Percentiles rank a stretch among this genome's conserved stretches.
phyloP scores from a whole-genome alignment of 2,797 vertebrate genomes.

The Acrossocheilus fasciatus region DNA sequence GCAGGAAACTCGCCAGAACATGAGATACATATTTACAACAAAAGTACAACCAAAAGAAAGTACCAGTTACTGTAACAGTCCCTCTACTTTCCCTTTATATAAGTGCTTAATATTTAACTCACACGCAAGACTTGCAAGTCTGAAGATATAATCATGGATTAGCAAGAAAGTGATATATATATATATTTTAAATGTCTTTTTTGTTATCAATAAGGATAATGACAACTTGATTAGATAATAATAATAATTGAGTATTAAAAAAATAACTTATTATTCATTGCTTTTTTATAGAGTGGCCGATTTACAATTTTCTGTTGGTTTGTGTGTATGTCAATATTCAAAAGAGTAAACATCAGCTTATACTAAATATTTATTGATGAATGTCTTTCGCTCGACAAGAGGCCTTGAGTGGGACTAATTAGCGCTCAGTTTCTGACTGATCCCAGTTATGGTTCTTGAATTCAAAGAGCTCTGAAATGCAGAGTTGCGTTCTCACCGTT shows the following conservation, averaged over 20 bases:
- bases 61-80: background rate
- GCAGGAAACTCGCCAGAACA: constrained; percentile 32
- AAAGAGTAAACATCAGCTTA: constrained; percentile 2
- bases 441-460: background rate
- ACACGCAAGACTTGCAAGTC: background rate
- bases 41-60: background rate
- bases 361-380: constrained; percentile 20
- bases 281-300: background rate
- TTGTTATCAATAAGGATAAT: background rate
- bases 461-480: constrained; percentile 17
- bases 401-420: constrained; percentile 4
- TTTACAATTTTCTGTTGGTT: background rate
- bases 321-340: background rate
- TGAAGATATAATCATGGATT: background rate
- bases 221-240: background rate
- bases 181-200: background rate
- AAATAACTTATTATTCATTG: background rate
- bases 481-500: constrained; percentile 1
- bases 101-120: background rate
- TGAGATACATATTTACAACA: constrained; percentile 27
- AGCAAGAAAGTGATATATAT: no score
- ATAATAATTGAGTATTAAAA: no score
- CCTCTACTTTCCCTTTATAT: no score
- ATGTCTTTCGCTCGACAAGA: background rate
- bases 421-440: background rate